Conservation (phyloP, 2,797 vertebrate genomes). For the Chelmon rostratus region DNA sequence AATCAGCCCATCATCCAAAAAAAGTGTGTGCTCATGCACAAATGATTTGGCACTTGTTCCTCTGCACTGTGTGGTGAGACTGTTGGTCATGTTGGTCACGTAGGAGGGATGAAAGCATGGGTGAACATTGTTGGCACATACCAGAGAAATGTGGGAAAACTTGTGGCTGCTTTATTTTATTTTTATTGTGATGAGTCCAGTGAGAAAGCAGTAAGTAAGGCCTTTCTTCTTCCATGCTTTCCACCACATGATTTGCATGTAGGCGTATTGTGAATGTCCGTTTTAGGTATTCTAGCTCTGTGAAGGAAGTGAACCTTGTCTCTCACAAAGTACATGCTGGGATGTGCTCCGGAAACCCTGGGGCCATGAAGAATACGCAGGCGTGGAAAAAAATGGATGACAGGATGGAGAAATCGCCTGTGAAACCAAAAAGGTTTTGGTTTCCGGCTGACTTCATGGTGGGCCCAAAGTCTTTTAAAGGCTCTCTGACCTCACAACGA, state of each 20-base stretch:
- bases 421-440: neutral
- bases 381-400: neutral
- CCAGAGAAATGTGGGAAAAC: conserved; percentile 16
- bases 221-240: neutral
- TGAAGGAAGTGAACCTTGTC: neutral
- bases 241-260: neutral
- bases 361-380: neutral
- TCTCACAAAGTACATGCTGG: neutral
- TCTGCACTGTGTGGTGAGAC: neutral
- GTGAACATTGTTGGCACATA: neutral
- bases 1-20: too few relatives aligned
- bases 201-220: neutral
- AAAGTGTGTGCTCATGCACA: neutral
- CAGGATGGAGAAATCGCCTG: neutral
- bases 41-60: neutral
- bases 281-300: neutral
- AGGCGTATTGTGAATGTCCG: neutral
- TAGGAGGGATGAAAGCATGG: neutral
- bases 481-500: neutral
- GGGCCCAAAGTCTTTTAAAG: neutral
- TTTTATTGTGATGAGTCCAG: neutral
- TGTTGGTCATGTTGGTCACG: neutral
- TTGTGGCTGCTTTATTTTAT: neutral
- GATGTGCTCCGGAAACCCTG: neutral
- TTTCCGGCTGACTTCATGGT: neutral